Percentiles rank a stretch among this genome's conserved stretches.
Evolutionary conservation across 2,888 invertebrate species (phyloP).

Genomic region (Cremastobaeus sp.): DNA sequence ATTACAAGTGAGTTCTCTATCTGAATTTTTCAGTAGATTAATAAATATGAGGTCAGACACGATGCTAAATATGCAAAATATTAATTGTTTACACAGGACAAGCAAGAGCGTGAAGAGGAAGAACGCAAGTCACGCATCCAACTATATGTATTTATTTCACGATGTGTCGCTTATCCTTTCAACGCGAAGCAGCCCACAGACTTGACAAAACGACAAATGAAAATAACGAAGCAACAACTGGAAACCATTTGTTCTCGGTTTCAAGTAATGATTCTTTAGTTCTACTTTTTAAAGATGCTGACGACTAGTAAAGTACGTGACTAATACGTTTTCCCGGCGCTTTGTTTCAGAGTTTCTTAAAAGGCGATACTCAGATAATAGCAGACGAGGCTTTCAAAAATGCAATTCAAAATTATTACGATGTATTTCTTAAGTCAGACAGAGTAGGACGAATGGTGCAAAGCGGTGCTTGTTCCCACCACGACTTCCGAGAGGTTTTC

Average conservation of each 20-base stretch:
- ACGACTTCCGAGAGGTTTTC: constrained; percentile 99
- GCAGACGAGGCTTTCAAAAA: constrained; percentile 99
- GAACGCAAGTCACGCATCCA: constrained; percentile 96
- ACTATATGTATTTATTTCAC: constrained; percentile 97
- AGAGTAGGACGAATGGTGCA: constrained; percentile 97
- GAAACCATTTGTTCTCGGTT: constrained; percentile 96
- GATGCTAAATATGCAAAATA: too few relatives aligned
- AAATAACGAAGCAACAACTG: constrained; percentile 96
- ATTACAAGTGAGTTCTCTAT: constrained; percentile 81
- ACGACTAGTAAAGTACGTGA: too few relatives aligned
- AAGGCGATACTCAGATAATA: constrained; percentile 98
- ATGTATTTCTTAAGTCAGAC: constrained; percentile 98
- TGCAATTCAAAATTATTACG: constrained; percentile 96
- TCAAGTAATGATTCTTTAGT: constrained; percentile 83
- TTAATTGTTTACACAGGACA: constrained; percentile 82
- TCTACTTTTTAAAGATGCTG: background rate
- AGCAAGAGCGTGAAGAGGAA: constrained; percentile 97
- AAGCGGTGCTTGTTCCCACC: constrained; percentile 98
- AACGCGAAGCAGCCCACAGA: constrained; percentile 99
- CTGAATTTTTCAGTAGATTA: background rate
- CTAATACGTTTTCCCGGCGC: too few relatives aligned
- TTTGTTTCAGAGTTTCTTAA: constrained; percentile 89
- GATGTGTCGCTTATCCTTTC: constrained; percentile 99
- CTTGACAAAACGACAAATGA: constrained; percentile 96
- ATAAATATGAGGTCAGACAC: background rate